A percentile compares a stretch with the other conserved stretches of the same genome.
These are phyloP conservation scores for Megalonaias nervosa DNA, from an alignment of 1,140 invertebrate genomes.

Conservation along the genomic window DNA sequence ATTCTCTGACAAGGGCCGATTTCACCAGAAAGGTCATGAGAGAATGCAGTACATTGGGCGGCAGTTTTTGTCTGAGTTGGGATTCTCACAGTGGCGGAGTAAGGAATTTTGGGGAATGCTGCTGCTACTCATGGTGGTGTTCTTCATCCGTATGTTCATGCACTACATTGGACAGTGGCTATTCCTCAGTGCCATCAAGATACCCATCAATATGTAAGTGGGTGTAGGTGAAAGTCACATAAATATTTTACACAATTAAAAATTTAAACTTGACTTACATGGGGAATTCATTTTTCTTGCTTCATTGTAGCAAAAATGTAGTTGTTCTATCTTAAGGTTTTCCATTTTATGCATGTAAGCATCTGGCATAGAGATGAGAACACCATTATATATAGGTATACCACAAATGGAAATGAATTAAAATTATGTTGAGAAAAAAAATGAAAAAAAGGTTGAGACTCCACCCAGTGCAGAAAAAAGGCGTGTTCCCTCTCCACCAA, in stretches of 20 bases:
- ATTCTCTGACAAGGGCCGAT: conserved; percentile 57
- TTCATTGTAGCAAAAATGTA: no score
- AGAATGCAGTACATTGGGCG: conserved; percentile 63
- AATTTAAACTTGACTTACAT: background rate
- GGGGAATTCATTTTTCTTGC: no score
- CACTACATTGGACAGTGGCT: conserved; percentile 67
- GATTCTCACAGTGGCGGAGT: conserved; percentile 66
- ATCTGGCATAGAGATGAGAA: no score
- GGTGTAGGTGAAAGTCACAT: no score
- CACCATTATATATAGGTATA: no score
- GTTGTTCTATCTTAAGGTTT: no score
- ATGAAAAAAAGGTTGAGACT: no score
- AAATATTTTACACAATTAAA: background rate
- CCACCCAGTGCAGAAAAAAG: no score
- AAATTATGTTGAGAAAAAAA: no score
- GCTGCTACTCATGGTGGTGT: conserved; percentile 62
- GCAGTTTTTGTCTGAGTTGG: conserved; percentile 65
- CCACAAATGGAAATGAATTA: no score
- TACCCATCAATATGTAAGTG: conserved; percentile 69
- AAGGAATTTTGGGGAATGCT: conserved; percentile 69
- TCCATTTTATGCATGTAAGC: no score
- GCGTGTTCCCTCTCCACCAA: no score
- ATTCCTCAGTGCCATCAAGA: conserved; percentile 59
- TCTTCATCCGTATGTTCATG: conserved; percentile 62
- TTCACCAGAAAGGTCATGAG: conserved; percentile 46